Evolutionary conservation across 2,113 vertebrate species (phyloP).

Genomic region (Euleptes europaea): DNA sequence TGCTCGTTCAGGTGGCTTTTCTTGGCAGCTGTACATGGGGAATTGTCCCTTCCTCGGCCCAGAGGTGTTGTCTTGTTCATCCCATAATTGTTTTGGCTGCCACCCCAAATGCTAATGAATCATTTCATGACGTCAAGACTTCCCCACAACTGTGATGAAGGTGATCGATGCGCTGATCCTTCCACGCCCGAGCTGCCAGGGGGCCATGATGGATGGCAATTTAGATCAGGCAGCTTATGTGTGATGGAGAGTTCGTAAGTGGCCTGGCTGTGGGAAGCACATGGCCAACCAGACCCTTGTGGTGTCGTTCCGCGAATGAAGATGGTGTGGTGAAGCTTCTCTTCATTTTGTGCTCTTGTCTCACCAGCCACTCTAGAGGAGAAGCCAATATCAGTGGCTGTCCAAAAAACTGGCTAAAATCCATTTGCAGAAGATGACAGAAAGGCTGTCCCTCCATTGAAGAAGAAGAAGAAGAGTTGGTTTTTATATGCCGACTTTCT

Average conservation of each 20-base stretch:
- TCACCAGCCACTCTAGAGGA: neutral
- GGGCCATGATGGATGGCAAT: neutral
- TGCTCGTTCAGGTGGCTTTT: conserved; percentile 36
- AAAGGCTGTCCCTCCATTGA: no score
- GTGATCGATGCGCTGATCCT: neutral
- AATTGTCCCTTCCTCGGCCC: neutral
- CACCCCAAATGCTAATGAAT: fast-evolving
- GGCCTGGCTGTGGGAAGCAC: no score
- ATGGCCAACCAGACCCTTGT: neutral
- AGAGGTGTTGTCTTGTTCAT: conserved; percentile 16
- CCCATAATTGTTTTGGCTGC: neutral
- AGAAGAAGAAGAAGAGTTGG: no score
- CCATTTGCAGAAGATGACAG: no score
- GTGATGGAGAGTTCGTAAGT: neutral
- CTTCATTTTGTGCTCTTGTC: no score
- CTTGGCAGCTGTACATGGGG: conserved; percentile 16
- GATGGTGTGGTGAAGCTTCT: neutral
- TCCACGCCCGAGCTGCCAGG: neutral
- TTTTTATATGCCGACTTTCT: no score
- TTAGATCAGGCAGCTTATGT: neutral
- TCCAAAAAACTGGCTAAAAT: neutral
- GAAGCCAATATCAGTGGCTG: neutral
- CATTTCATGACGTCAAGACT: conserved; percentile 9
- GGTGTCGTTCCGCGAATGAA: neutral
- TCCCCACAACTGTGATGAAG: neutral